A percentile compares a stretch with the other conserved stretches of the same genome.
Evolutionary conservation across 2,113 vertebrate genomes (phyloP).

Genomic region (Entomyzon cyanotis): DNA sequence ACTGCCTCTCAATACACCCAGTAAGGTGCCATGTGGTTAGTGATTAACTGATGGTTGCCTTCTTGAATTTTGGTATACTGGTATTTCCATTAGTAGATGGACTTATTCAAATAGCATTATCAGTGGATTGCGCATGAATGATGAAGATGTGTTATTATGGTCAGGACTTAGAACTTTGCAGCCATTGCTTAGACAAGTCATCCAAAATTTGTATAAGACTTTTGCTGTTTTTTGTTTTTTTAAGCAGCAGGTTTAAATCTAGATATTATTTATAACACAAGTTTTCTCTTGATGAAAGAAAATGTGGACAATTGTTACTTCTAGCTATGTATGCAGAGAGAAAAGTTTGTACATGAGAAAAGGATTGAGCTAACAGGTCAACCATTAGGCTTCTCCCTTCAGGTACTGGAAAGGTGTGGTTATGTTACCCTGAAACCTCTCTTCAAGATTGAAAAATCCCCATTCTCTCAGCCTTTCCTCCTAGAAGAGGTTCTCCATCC

Average conservation of each 20-base stretch:
- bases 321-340: background rate
- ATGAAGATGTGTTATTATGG: background rate
- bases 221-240: background rate
- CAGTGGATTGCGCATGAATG: background rate
- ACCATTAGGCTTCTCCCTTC: background rate
- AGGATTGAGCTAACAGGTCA: background rate
- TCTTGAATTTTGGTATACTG: background rate
- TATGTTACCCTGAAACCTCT: background rate
- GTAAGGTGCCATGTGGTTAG: background rate
- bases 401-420: background rate
- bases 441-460: background rate
- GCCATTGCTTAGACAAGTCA: background rate
- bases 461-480: background rate
- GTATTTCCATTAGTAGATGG: background rate
- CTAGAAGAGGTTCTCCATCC: background rate
- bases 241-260: background rate
- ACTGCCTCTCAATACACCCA: background rate
- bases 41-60: background rate
- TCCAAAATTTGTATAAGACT: background rate
- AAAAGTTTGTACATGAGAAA: background rate
- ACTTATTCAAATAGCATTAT: background rate
- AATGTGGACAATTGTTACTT: background rate
- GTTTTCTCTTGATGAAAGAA: background rate
- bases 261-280: background rate
- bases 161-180: background rate